A percentile compares a stretch with the other conserved stretches of the same genome.
Evolutionary conservation across 2,888 invertebrate species (phyloP).

Genomic region (Caenorhabditis auriculariae): DNA sequence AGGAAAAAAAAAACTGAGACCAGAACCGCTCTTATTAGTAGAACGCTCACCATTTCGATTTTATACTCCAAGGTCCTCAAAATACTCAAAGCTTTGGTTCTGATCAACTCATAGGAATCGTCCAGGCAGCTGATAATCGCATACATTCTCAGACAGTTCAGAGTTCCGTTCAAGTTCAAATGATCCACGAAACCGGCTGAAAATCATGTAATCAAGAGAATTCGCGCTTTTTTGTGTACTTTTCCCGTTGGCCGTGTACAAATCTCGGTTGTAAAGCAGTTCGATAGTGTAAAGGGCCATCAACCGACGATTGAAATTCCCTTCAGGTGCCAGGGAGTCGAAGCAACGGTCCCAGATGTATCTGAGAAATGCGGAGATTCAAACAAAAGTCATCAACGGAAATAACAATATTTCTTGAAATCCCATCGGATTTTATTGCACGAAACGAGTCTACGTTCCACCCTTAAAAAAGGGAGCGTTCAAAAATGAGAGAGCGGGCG

Average conservation of each 20-base stretch:
- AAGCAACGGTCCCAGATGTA: constrained; percentile 22
- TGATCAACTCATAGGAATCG: constrained; percentile 38
- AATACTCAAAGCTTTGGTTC: constrained; percentile 15
- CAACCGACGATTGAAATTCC: constrained; percentile 35
- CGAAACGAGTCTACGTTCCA: too few species aligned
- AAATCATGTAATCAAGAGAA: not conserved
- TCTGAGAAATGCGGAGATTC: constrained; percentile 1
- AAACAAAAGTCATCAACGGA: not conserved
- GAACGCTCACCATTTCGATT: constrained; percentile 1
- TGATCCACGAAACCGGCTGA: constrained; percentile 12
- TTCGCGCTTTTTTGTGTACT: constrained; percentile 1
- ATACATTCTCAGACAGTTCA: constrained; percentile 15
- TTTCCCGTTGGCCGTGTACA: constrained; percentile 18
- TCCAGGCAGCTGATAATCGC: constrained; percentile 27
- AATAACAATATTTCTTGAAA: too few species aligned
- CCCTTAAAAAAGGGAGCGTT: too few species aligned
- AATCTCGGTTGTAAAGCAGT: constrained; percentile 19
- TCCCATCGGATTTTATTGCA: too few species aligned
- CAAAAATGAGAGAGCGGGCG: too few species aligned
- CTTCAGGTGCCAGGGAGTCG: constrained; percentile 21
- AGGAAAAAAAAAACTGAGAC: too few species aligned
- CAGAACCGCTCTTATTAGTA: too few species aligned
- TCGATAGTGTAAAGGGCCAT: constrained; percentile 36
- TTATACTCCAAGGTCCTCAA: constrained; percentile 18
- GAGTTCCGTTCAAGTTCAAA: constrained; percentile 13